These are phyloP conservation scores for Drosophila repleta DNA, from an alignment of 1,140 invertebrate species.

Conservation along the genomic window DNA sequence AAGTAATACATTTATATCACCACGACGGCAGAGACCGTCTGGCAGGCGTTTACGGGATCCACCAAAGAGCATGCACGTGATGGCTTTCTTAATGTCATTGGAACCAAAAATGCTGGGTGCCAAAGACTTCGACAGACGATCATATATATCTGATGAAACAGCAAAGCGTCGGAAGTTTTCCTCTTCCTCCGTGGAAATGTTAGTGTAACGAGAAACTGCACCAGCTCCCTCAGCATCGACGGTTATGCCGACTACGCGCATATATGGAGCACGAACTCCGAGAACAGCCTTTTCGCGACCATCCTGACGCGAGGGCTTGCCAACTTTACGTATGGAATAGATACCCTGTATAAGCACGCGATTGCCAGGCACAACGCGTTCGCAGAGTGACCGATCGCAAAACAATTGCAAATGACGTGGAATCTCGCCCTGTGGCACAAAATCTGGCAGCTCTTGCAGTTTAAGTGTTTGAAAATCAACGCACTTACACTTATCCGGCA, in stretches of 20 bases:
- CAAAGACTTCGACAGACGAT: conserved; percentile 95
- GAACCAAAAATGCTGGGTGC: conserved; percentile 99
- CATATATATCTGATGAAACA: conserved; percentile 93
- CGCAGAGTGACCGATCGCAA: conserved; percentile 97
- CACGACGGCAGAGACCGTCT: conserved; percentile 96
- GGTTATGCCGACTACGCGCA: conserved; percentile 96
- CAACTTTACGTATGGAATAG: conserved; percentile 97
- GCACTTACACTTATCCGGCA: conserved; percentile 98
- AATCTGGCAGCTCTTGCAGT: conserved; percentile 98
- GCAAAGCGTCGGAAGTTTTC: conserved; percentile 95
- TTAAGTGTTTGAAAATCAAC: conserved; percentile 95
- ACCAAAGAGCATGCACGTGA: conserved; percentile 97
- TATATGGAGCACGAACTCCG: conserved; percentile 96
- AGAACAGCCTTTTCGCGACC: conserved; percentile 94
- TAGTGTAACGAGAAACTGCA: conserved; percentile 84
- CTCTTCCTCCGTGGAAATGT: conserved; percentile 94
- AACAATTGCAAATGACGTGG: conserved; percentile 98
- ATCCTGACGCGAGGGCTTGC: conserved; percentile 86
- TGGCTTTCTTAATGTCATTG: conserved; percentile 98
- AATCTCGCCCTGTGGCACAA: conserved; percentile 99
- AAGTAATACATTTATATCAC: conserved; percentile 98
- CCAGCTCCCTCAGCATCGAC: conserved; percentile 93
- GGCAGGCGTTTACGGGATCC: conserved; percentile 95
- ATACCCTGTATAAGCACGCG: conserved; percentile 97
- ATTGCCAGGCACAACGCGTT: conserved; percentile 98